Evolutionary conservation across 1,140 invertebrate species (phyloP).

Genomic region (Aphelinus certus): DNA sequence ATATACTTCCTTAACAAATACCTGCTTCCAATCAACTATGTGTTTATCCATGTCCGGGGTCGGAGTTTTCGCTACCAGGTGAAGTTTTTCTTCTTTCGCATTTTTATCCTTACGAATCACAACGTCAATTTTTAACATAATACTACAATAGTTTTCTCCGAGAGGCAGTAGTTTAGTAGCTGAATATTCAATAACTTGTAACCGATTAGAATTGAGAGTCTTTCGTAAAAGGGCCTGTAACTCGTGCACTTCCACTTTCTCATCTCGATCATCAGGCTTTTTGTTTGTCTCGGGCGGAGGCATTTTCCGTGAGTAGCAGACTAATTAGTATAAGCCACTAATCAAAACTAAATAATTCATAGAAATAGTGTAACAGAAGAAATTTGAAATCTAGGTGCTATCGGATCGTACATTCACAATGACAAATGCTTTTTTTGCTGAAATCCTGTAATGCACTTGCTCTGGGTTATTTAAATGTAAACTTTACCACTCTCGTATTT

Average conservation of each 20-base stretch:
- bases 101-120: not conserved
- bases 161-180: slow-evolving; percentile 8
- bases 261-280: not conserved
- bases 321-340: too few species aligned
- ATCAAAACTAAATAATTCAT: too few species aligned
- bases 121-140: slow-evolving; percentile 4
- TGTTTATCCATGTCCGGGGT: not conserved
- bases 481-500: too few species aligned
- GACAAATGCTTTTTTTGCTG: too few species aligned
- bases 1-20: slow-evolving; percentile 10
- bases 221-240: not conserved
- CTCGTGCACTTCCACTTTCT: not conserved
- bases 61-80: slow-evolving; percentile 14
- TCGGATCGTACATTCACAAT: too few species aligned
- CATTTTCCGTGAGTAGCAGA: too few species aligned
- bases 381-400: too few species aligned
- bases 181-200: not conserved
- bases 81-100: not conserved
- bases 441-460: too few species aligned
- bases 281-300: too few species aligned
- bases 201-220: not conserved
- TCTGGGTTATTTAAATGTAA: too few species aligned
- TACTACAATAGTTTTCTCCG: slow-evolving; percentile 23
- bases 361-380: too few species aligned
- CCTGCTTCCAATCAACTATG: not conserved